phyloP scores from a whole-genome alignment of 1,140 invertebrate genomes.

The Zaprionus nigranus region DNA sequence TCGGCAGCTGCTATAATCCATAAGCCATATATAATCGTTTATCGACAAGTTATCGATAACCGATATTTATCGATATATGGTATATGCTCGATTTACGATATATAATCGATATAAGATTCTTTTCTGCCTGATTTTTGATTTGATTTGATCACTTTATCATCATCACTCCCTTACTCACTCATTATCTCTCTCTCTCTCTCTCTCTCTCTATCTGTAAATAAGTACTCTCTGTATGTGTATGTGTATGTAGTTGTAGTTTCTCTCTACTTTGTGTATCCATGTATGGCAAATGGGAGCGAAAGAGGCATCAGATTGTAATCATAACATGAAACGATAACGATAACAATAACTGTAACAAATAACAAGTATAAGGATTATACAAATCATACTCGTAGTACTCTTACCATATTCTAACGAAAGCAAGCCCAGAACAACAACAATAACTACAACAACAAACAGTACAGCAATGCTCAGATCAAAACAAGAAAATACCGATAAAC shows the following conservation, averaged over 20 bases:
- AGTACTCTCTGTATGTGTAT: slow-evolving; percentile 18
- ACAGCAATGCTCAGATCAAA: neutral
- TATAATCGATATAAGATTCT: neutral
- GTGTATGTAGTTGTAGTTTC: slow-evolving; percentile 40
- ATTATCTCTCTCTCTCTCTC: slow-evolving; percentile 5
- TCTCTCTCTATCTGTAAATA: neutral
- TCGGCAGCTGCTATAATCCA: no score
- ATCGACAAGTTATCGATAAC: no score
- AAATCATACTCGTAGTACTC: slow-evolving; percentile 42
- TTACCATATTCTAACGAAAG: slow-evolving; percentile 21
- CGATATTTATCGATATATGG: no score
- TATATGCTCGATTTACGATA: no score
- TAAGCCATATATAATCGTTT: no score
- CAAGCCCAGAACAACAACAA: slow-evolving; percentile 44
- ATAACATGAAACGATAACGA: slow-evolving; percentile 45
- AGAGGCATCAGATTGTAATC: slow-evolving; percentile 84
- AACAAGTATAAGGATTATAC: slow-evolving; percentile 38
- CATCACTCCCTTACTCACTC: neutral
- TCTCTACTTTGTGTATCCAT: slow-evolving; percentile 72
- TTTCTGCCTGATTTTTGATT: slow-evolving; percentile 20
- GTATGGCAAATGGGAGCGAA: slow-evolving; percentile 84
- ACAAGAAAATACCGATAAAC: neutral
- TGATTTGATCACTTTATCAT: slow-evolving; percentile 8
- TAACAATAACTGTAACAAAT: slow-evolving; percentile 51
- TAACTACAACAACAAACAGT: slow-evolving; percentile 32